Evolutionary conservation across 2,113 vertebrate species (phyloP), one percentile per base, ranked within the genome.

Genomic region (Lipophrys pholis): DNA sequence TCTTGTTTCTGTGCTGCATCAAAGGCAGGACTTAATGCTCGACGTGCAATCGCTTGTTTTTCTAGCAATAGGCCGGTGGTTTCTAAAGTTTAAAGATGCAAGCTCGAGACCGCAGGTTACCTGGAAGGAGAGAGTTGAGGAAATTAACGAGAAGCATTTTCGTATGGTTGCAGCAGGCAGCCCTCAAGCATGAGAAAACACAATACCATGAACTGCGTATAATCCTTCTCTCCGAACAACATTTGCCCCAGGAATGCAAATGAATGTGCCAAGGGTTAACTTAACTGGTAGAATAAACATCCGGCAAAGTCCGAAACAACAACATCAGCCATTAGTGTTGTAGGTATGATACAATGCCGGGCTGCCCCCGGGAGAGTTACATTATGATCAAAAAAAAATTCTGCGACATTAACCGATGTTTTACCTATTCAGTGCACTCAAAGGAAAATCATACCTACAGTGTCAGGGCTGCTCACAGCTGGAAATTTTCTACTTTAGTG

Each of bases 141-240:
- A 86, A 81, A 89, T 86, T 70, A 87, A 90, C 85, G 64, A 80
- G 76, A 66, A 81, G 61, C 54, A 46, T 57, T 87, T 89, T 73
- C 65, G 38, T 42, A 49, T 63, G 64, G 69, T 83, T 87, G 68
- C 58, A 83, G 66, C 51, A 81, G 87, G 76, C 77, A 83, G 82
- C 74, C 86, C 81, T 75, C 50, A 41, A 89, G 87, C 76, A 8
- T 72, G 63, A 86, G 61, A 56, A 50, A 90, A 84, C 9, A 12
- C 66, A 71, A 53, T 72, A 71, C 48, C 53, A 77, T 55, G 70
- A 64, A 81, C 63, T 72, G 68, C 42, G 50, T 41, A 54, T 83
- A 84, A 78, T 75, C 59, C 49, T 74, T 12, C 49, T 51, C 56
- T 78, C 59, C 73, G 46, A 35, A 11, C 38, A 72, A 80, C 64